These are phyloP conservation scores for Amphilophus citrinellus DNA, from an alignment of 2,113 vertebrate genomes.

Conservation along the genomic window DNA sequence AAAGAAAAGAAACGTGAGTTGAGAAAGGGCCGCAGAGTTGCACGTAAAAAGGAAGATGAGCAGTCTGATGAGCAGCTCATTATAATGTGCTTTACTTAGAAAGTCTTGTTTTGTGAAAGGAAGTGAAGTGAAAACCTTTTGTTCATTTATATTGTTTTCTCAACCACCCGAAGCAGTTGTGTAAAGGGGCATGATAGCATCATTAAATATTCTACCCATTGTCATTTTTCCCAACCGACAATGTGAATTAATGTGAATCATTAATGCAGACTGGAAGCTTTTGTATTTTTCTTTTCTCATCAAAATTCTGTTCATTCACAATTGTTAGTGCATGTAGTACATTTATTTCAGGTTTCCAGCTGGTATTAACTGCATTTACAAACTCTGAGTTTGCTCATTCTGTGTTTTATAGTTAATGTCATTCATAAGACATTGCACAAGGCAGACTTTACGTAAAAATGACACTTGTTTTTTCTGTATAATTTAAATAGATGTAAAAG, in stretches of 20 bases:
- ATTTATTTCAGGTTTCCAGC: constrained; percentile 17
- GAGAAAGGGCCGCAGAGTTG: not conserved
- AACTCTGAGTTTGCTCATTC: not conserved
- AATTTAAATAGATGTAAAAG: constrained; percentile 33
- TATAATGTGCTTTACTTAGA: constrained; percentile 15
- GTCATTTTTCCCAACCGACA: not conserved
- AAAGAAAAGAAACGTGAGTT: constrained; percentile 41
- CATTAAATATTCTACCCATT: constrained; percentile 1
- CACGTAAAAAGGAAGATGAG: not conserved
- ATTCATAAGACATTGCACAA: constrained; percentile 4
- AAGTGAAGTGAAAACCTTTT: not conserved
- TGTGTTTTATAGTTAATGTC: not conserved
- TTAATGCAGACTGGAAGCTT: constrained; percentile 16
- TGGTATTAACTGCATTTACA: not conserved
- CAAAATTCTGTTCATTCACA: not conserved
- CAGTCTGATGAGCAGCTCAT: not conserved
- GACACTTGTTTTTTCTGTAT: not conserved
- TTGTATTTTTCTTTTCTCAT: not conserved
- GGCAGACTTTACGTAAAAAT: constrained; percentile 6
- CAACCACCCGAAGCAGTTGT: not conserved
- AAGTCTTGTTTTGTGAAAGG: not conserved
- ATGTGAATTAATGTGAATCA: constrained; percentile 17
- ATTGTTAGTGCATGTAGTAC: not conserved
- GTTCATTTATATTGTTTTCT: not conserved
- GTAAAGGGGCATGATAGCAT: not conserved